Percentiles rank a stretch among this genome's conserved stretches.
Evolutionary conservation across 2,113 vertebrate genomes (phyloP).

Genomic region (Scortum barcoo): DNA sequence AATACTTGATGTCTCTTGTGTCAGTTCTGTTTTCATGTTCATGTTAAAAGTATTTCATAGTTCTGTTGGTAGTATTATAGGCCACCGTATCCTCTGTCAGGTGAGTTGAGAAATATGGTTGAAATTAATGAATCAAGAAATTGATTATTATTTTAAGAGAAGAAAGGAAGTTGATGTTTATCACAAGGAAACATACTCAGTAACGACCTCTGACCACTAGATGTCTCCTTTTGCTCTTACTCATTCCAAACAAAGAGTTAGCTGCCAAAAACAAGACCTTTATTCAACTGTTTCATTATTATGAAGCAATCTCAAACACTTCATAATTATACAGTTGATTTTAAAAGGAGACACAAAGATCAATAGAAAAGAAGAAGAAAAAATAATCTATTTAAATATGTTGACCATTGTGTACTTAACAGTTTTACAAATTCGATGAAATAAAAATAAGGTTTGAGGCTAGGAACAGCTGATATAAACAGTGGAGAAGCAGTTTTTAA

Average conservation of each 20-base stretch:
- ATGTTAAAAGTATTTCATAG: not conserved
- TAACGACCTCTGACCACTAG: constrained; percentile 37
- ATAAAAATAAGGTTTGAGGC: not conserved
- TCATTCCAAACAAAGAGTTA: not conserved
- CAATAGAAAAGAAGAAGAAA: not conserved
- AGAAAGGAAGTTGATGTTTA: not conserved
- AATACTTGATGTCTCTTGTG: constrained; percentile 55
- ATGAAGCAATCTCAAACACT: not conserved
- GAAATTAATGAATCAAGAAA: not conserved
- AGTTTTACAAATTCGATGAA: not conserved
- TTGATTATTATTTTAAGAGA: not conserved
- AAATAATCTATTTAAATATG: not conserved
- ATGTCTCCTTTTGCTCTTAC: constrained; percentile 35
- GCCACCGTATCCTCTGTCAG: not conserved
- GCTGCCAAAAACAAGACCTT: not conserved
- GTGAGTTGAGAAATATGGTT: not conserved
- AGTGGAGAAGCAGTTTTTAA: too few species aligned
- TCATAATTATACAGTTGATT: too few species aligned
- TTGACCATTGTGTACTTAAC: too few species aligned
- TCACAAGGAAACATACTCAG: not conserved
- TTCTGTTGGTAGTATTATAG: not conserved
- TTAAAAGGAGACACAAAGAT: too few species aligned
- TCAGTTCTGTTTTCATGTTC: constrained; percentile 28
- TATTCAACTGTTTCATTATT: not conserved
- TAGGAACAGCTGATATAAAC: not conserved